These are phyloP conservation scores for Drosophila tani DNA, from an alignment of 1,140 invertebrate genomes.

Conservation along the genomic window DNA sequence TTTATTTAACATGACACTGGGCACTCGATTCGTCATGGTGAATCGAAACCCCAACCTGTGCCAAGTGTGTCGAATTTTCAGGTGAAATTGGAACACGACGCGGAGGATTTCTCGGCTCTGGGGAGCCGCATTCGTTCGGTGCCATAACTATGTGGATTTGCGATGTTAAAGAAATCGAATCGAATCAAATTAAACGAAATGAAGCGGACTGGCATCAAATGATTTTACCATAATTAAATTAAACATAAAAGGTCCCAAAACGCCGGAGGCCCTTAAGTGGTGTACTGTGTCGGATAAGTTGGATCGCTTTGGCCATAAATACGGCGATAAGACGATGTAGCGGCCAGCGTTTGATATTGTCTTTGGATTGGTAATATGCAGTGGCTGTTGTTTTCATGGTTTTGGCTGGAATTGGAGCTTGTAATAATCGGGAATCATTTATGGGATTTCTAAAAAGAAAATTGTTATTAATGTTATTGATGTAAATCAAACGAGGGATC, in stretches of 20 bases:
- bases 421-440: slow-evolving; percentile 24
- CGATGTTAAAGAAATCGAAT: slow-evolving; percentile 63
- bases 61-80: slow-evolving; percentile 67
- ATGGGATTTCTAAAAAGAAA: neutral
- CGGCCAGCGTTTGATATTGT: slow-evolving; percentile 73
- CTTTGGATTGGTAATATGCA: slow-evolving; percentile 17
- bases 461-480: neutral
- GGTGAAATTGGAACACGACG: slow-evolving; percentile 46
- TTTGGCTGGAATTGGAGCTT: slow-evolving; percentile 16
- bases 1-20: slow-evolving; percentile 71
- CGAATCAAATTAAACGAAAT: slow-evolving; percentile 68
- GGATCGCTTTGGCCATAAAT: slow-evolving; percentile 70
- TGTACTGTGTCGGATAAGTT: slow-evolving; percentile 57
- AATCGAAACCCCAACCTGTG: slow-evolving; percentile 28
- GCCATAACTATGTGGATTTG: slow-evolving; percentile 79
- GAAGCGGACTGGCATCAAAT: slow-evolving; percentile 43
- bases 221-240: slow-evolving; percentile 80
- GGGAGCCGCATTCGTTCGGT: slow-evolving; percentile 54
- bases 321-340: slow-evolving; percentile 70
- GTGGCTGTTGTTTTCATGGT: slow-evolving; percentile 32
- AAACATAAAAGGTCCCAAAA: slow-evolving; percentile 62
- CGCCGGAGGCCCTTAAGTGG: slow-evolving; percentile 61
- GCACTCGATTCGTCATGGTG: slow-evolving; percentile 69
- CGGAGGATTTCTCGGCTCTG: slow-evolving; percentile 24
- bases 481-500: too few relatives aligned